Evolutionary conservation across 2,113 vertebrate species (phyloP), one percentile per base, ranked within the genome.

Genomic region (Lophochroa leadbeateri): DNA sequence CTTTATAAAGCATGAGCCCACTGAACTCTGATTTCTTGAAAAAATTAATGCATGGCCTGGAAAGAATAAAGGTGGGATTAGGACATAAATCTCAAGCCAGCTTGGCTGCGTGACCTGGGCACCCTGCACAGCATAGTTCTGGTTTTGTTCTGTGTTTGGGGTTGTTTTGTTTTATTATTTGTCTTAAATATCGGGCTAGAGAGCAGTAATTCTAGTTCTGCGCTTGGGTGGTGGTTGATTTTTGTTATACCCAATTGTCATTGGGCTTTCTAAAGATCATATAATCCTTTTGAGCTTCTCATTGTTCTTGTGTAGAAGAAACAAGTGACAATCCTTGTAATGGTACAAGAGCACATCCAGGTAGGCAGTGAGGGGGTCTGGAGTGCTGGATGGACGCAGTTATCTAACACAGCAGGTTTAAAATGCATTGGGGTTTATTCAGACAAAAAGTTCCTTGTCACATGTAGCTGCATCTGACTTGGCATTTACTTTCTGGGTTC

Each of bases 401-500:
- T 58, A 29, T 28, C 39, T 27, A 68, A 15, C 18, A 65, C 14
- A 78, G n/a, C 8, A 31, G 19, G 4, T 63, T 90, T 71, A 49
- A 84, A 88, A 86, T 58, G 20, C 2, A 1, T 65, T 77, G 50
- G 18, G 21, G 35, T 88, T 93, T 68, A 52, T 78, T 68, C 35
- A 33, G 83, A 43, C 37, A 81, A 71, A 78, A 92, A 39, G 10
- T 47, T 75, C 49, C 17, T 53, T 87, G 69, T 44, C 37, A 24
- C 46, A 57, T 53, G 28, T 29, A 53, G 52, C 88, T 43, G 23
- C 61, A 43, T 76, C 37, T 79, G 77, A 49, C 65, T 61, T 83
- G 72, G 75, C 60, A 88, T 92, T 94, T 97, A 23, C 46, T 77
- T 92, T 82, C 69, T 68, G 65, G 47, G 67, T 90, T 88, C 64